Base-by-base conservation (phyloP, 2,113 vertebrate genomes). In the Megaceryle maxima region DNA sequence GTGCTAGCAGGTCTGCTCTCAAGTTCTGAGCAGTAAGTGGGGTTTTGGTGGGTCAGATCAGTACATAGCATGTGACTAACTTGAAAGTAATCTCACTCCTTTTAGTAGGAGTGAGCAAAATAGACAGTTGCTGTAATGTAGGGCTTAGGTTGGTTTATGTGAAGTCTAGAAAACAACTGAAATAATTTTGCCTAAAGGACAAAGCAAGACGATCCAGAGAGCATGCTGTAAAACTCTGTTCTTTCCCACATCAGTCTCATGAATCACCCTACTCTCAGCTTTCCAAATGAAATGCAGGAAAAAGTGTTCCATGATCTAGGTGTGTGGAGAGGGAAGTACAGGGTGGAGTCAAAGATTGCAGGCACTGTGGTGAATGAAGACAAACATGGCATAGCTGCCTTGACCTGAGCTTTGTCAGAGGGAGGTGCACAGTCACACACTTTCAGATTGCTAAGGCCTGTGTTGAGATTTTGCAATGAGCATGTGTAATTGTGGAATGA, bases 101-200 rank as follows among this genome's bases (percentile, higher is more conserved):
- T 55, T 17, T 17, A 66, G 57, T 63, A 35, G 9, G 6, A 8
- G 6, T 73, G 70, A 44, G 44, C 20, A 53, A 50, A 74, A 37
- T 18, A 87, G 24, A 31, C 14, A 28, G 63, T 50, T 66, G 70
- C 14, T 85, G 53, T 63, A 62, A 41, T 17, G 35, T 25, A 72
- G 35, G 44, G 31, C 70, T 87, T 72, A 66, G 48, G 19, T 28
- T 87, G 74, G 50, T 15, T 92, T 53, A 50, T 57, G 41, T 53
- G 76, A 81, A 96, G 70, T 82, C 66, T 83, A 26, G 62, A 89
- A 84, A 82, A 82, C 1, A 5, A 85, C 21, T 44, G 59, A 94
- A 91, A 82, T 83, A 80, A 86, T 87, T 80, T 85, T 76, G 78
- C 82, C 78, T 93, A 21, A 85, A 93, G 84, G 78, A 91, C 55